Evolutionary conservation across 1,140 invertebrate species (phyloP).

Genomic region (Tetragonula clypearis): DNA sequence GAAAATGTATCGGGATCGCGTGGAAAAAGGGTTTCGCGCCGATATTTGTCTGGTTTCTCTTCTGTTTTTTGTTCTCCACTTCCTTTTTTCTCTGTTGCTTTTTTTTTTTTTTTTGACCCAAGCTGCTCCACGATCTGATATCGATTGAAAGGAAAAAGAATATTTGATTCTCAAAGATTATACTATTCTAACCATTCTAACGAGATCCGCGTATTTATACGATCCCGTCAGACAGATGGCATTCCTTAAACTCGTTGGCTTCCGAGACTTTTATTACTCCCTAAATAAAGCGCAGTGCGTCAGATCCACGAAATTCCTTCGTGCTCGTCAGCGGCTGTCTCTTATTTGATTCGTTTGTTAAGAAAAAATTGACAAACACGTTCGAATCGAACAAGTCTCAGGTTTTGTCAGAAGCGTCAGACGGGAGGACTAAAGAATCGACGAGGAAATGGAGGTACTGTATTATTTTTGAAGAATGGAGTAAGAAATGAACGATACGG

Average conservation of each 20-base stretch:
- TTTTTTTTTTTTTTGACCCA: not conserved
- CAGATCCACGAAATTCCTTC: not conserved
- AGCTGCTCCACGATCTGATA: constrained; percentile 37
- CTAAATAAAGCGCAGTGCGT: not conserved
- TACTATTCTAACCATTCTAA: not conserved
- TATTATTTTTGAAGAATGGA: not conserved
- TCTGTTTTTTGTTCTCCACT: not conserved
- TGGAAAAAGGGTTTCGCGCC: constrained; percentile 35
- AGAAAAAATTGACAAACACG: not conserved
- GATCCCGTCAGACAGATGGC: not conserved
- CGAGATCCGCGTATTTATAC: not conserved
- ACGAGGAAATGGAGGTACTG: no score
- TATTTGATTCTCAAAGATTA: constrained; percentile 3
- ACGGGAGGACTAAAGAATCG: not conserved
- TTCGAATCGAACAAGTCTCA: no score
- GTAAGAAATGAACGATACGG: no score
- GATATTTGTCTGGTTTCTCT: not conserved
- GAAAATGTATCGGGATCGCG: not conserved
- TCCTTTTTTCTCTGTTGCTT: no score
- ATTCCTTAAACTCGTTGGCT: not conserved
- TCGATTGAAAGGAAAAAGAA: constrained; percentile 45
- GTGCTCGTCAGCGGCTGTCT: no score
- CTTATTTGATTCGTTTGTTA: no score
- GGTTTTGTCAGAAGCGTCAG: not conserved
- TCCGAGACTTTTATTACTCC: not conserved